A percentile compares a stretch with the other conserved stretches of the same genome.
Evolutionary conservation across 2,113 vertebrate genomes (phyloP).

Genomic region (Eptesicus fuscus): DNA sequence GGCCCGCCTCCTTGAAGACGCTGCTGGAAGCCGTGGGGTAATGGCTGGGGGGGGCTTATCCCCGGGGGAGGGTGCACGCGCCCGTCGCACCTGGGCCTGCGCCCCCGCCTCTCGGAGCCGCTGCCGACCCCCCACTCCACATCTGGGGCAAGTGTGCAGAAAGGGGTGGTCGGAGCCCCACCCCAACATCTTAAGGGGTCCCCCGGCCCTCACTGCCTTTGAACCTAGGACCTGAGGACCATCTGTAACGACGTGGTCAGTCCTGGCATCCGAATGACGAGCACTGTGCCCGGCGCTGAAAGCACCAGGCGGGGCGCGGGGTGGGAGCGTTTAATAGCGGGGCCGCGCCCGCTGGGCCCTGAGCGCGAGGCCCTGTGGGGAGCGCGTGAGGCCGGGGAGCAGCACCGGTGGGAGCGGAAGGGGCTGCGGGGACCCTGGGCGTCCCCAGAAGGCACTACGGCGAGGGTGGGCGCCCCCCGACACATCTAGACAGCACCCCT

Average conservation of each 20-base stretch:
- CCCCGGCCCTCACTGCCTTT: background rate
- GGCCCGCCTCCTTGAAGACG: conserved; percentile 80
- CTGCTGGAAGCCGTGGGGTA: conserved; percentile 69
- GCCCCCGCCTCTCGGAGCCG: background rate
- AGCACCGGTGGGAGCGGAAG: conserved; percentile 31
- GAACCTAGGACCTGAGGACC: background rate
- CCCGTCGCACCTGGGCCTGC: background rate
- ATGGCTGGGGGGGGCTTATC: conserved; percentile 78
- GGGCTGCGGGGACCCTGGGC: background rate
- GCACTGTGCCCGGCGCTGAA: background rate
- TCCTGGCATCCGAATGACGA: background rate
- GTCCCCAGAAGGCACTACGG: background rate
- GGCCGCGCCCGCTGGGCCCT: background rate
- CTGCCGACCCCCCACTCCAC: background rate
- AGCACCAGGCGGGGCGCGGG: background rate
- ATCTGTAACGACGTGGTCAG: background rate
- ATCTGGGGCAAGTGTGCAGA: background rate
- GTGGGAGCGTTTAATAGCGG: conserved; percentile 54
- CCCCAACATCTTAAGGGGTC: background rate
- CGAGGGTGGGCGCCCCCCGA: background rate
- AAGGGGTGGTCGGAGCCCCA: background rate
- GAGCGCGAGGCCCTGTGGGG: background rate
- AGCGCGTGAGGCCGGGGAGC: background rate
- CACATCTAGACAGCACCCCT: background rate
- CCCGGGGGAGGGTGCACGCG: background rate